Evolutionary conservation across 2,797 vertebrate genomes (phyloP).

Genomic region (Oryzias sinensis): DNA sequence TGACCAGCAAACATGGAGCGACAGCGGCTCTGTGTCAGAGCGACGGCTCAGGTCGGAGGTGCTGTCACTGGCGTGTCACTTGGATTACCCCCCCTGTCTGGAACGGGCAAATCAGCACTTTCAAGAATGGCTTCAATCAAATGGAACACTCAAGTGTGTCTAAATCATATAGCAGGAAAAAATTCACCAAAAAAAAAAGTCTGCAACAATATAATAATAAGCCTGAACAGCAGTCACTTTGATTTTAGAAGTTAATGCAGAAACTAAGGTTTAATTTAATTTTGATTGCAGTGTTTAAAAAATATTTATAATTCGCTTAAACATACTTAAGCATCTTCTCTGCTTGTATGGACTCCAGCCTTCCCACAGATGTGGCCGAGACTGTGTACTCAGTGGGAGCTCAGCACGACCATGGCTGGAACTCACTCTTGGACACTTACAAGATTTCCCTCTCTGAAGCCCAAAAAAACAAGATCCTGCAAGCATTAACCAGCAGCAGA

Average conservation of each 20-base stretch:
- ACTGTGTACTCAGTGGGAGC: conserved; percentile 77
- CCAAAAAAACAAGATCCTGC: conserved; percentile 77
- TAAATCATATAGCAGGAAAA: conserved; percentile 21
- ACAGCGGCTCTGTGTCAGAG: conserved; percentile 72
- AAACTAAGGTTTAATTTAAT: too few species aligned
- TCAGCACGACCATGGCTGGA: conserved; percentile 73
- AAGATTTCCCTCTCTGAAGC: conserved; percentile 69
- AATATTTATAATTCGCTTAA: too few species aligned
- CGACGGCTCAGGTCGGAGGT: conserved; percentile 69
- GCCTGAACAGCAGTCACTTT: conserved; percentile 2
- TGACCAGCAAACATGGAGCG: conserved; percentile 78
- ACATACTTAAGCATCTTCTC: not conserved
- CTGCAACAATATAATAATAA: not conserved
- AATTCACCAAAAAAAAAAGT: not conserved
- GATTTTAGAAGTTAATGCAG: too few species aligned
- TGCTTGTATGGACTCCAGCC: conserved; percentile 55
- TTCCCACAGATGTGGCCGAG: conserved; percentile 77
- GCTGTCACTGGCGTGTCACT: conserved; percentile 77
- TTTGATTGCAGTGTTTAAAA: too few species aligned
- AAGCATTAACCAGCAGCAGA: conserved; percentile 72
- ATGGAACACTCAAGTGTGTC: conserved; percentile 67
- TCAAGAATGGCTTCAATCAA: conserved; percentile 72
- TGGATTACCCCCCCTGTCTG: conserved; percentile 67
- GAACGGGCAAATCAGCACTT: conserved; percentile 67
- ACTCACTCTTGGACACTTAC: conserved; percentile 73